Conservation (phyloP, 2,113 vertebrate genomes). For the Bettongia penicillata region DNA sequence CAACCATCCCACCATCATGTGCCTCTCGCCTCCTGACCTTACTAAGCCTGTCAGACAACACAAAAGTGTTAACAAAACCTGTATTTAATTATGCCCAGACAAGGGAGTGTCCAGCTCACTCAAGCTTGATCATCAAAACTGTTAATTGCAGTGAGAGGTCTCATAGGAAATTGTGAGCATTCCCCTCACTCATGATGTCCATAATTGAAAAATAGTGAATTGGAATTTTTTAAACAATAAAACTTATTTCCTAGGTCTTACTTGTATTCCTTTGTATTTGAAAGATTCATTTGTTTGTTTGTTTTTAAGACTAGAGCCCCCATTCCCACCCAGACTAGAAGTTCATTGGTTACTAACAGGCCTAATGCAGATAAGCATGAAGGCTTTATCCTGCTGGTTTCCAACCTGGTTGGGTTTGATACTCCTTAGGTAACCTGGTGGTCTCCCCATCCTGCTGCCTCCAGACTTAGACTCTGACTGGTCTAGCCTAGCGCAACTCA, state of each 20-base stretch:
- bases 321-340: background rate
- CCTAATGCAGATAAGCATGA: background rate
- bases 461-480: background rate
- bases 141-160: background rate
- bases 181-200: background rate
- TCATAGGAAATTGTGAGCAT: background rate
- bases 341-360: background rate
- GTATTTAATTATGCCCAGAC: background rate
- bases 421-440: background rate
- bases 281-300: conserved; percentile 32
- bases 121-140: conserved; percentile 17
- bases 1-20: background rate
- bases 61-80: background rate
- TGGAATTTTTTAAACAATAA: conserved; percentile 28
- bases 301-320: background rate
- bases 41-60: background rate
- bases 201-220: conserved; percentile 33
- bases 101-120: background rate
- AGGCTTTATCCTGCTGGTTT: background rate
- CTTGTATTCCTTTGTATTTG: conserved; percentile 38
- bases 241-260: conserved; percentile 26
- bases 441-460: background rate
- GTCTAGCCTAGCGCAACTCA: background rate
- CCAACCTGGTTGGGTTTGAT: background rate
- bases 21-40: background rate